phyloP scores from a whole-genome alignment of 2,113 vertebrate genomes.

The Leptosomus discolor region DNA sequence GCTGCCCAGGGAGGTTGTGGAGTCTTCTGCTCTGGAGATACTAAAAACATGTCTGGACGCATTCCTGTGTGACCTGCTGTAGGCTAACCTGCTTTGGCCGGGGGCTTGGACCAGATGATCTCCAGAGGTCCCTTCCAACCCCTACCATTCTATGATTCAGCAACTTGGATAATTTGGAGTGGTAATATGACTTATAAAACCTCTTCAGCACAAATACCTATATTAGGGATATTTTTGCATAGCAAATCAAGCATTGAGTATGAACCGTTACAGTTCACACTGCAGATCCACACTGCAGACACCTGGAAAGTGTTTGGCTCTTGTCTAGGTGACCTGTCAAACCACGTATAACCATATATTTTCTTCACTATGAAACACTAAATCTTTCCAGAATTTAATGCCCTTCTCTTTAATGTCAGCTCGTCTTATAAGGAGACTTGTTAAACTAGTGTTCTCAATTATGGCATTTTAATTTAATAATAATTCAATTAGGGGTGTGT shows the following conservation, averaged over 20 bases:
- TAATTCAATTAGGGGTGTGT: conserved; percentile 64
- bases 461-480: conserved; percentile 60
- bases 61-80: too few relatives aligned
- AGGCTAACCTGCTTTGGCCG: too few relatives aligned
- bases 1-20: too few relatives aligned
- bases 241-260: background rate
- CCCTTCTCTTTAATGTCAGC: background rate
- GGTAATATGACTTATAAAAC: background rate
- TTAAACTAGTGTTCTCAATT: conserved; percentile 38
- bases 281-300: background rate
- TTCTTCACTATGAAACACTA: background rate
- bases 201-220: background rate
- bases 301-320: background rate
- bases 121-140: too few relatives aligned
- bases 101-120: too few relatives aligned
- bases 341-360: background rate
- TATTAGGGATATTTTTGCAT: background rate
- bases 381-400: background rate
- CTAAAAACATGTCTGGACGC: too few relatives aligned
- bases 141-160: too few relatives aligned
- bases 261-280: background rate
- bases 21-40: too few relatives aligned
- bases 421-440: conserved; percentile 38
- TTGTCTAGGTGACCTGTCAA: background rate
- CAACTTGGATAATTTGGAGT: background rate